These are phyloP conservation scores for Cordilura impudica DNA, from an alignment of 2,888 invertebrate species.

Conservation along the genomic window DNA sequence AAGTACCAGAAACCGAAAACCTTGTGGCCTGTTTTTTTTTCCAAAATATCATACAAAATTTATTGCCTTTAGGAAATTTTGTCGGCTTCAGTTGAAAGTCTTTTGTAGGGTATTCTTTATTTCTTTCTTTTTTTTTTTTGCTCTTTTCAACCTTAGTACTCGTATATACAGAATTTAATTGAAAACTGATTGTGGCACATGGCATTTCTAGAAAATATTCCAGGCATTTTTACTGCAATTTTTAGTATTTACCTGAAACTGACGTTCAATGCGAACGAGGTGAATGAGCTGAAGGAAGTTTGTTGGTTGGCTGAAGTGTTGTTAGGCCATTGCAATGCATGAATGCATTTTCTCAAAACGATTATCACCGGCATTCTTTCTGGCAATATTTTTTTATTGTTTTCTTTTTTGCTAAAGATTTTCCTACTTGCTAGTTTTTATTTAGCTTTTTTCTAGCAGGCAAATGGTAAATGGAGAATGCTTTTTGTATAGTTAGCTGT, in stretches of 20 bases:
- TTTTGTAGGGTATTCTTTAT: too few relatives aligned
- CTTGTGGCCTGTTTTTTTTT: too few relatives aligned
- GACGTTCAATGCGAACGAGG: conserved; percentile 5
- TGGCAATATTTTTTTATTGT: not conserved
- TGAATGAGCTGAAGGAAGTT: not conserved
- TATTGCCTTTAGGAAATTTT: too few relatives aligned
- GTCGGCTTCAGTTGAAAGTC: too few relatives aligned
- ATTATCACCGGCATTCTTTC: conserved; percentile 54
- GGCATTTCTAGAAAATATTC: conserved; percentile 49
- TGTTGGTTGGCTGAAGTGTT: not conserved
- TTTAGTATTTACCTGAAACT: conserved; percentile 34
- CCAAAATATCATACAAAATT: too few relatives aligned
- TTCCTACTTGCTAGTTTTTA: conserved; percentile 20
- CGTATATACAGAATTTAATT: conserved; percentile 66
- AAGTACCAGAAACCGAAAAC: too few relatives aligned
- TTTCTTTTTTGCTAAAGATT: conserved; percentile 1
- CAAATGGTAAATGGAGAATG: conserved; percentile 33
- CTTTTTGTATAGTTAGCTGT: conserved; percentile 30
- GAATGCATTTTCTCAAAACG: conserved; percentile 58
- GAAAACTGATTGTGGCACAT: conserved; percentile 66
- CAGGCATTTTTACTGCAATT: conserved; percentile 42
- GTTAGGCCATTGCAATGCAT: conserved; percentile 47
- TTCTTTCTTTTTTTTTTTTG: too few relatives aligned
- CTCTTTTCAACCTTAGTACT: too few relatives aligned
- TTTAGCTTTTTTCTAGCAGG: conserved; percentile 35